phyloP scores from a whole-genome alignment of 2,797 vertebrate genomes.

The Arrhamphus sclerolepis region DNA sequence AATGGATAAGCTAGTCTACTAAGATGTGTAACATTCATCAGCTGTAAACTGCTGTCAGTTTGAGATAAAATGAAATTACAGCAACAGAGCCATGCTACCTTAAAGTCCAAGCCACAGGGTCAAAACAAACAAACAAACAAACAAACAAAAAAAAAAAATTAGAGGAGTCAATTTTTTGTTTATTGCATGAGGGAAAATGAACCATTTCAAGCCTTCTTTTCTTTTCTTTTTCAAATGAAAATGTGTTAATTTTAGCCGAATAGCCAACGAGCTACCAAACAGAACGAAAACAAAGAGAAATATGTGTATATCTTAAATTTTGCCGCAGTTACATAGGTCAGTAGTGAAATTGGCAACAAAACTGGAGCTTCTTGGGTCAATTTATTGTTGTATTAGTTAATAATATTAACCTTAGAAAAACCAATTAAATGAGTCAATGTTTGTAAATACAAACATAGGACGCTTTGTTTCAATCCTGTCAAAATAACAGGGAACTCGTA shows the following conservation, averaged over 20 bases:
- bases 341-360: no score
- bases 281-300: no score
- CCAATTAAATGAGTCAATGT: conserved; percentile 12
- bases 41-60: conserved; percentile 89
- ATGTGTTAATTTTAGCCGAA: conserved; percentile 20
- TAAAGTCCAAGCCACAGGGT: conserved; percentile 95
- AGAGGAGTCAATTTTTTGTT: conserved; percentile 61
- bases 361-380: conserved; percentile 15
- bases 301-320: no score
- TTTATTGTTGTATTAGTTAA: conserved; percentile 6
- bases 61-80: conserved; percentile 84
- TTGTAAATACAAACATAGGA: conserved; percentile 29
- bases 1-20: conserved; percentile 90
- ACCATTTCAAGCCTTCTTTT: conserved; percentile 60
- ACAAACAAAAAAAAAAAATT: no score
- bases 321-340: no score
- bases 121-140: conserved; percentile 82
- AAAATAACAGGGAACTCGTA: conserved; percentile 13
- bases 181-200: conserved; percentile 42
- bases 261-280: conserved; percentile 17
- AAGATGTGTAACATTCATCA: conserved; percentile 94
- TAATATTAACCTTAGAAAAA: neutral
- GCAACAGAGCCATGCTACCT: conserved; percentile 97
- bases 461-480: conserved; percentile 24
- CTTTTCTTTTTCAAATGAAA: conserved; percentile 60